Evolutionary conservation across 2,113 vertebrate genomes (phyloP).

Genomic region (Pseudorhombus dupliciocellatus): DNA sequence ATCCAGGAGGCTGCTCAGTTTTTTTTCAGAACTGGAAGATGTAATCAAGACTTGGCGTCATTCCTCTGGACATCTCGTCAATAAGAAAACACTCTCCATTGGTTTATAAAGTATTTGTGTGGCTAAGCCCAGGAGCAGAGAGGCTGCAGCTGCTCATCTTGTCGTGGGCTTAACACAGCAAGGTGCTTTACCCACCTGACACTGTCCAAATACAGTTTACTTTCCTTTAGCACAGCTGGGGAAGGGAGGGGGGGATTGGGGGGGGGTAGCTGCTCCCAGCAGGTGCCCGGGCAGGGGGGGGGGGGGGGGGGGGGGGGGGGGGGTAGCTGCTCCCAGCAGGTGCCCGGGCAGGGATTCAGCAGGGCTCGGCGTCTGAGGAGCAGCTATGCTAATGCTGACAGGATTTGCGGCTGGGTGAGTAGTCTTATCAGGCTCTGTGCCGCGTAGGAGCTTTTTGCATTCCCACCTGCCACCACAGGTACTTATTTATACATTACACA

Average conservation of each 20-base stretch:
- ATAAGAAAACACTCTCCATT: constrained; percentile 43
- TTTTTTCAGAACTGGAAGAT: constrained; percentile 39
- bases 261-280: constrained; percentile 63
- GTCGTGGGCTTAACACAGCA: constrained; percentile 61
- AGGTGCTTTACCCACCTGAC: constrained; percentile 55
- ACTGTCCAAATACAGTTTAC: constrained; percentile 65
- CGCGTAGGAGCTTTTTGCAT: constrained; percentile 60
- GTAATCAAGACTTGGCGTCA: constrained; percentile 20
- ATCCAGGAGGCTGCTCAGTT: constrained; percentile 15
- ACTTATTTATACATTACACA: constrained; percentile 59
- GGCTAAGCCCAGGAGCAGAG: constrained; percentile 44
- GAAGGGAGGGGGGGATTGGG: constrained; percentile 37
- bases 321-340: constrained; percentile 63
- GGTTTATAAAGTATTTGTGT: constrained; percentile 40
- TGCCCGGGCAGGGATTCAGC: constrained; percentile 64
- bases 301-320: too few species aligned
- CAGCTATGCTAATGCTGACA: constrained; percentile 74
- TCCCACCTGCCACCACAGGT: constrained; percentile 62
- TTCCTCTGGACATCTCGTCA: constrained; percentile 26
- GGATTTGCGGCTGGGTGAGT: constrained; percentile 70
- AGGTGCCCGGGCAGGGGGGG: constrained; percentile 57
- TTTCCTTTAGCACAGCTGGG: constrained; percentile 65
- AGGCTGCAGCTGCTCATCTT: constrained; percentile 60
- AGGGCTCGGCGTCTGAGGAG: constrained; percentile 61
- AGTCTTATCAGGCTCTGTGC: constrained; percentile 71